phyloP scores from a whole-genome alignment of 2,888 invertebrate species.

The Pyralis farinalis region DNA sequence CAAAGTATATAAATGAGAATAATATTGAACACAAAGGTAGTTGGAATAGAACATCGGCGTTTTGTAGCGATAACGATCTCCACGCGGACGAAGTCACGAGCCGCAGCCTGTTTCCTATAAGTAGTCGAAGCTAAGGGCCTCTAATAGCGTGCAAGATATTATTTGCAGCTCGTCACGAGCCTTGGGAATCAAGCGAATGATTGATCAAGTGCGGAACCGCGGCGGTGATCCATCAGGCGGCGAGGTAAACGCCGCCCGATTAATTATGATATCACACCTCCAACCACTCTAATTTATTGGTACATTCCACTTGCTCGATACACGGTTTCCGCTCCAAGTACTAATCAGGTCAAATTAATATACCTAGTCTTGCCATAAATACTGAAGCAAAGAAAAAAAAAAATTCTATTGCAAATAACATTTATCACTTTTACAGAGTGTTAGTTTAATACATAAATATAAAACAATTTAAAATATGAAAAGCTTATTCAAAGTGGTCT shows the following conservation, averaged over 20 bases:
- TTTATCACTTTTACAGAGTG: no score
- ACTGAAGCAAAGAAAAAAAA: no score
- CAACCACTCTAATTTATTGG: constrained; percentile 27
- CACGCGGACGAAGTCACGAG: no score
- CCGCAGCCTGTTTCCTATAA: neutral
- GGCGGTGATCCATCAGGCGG: constrained; percentile 46
- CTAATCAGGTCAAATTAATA: constrained; percentile 9
- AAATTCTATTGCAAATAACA: no score
- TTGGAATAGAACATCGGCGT: no score
- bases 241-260: neutral
- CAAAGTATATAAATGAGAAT: no score
- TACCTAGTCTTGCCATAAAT: no score
- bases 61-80: no score
- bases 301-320: neutral
- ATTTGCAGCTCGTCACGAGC: constrained; percentile 2
- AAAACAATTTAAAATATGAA: no score
- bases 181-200: constrained; percentile 27
- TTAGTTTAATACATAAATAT: no score
- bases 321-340: constrained; percentile 7
- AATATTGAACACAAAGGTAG: no score
- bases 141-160: constrained; percentile 1
- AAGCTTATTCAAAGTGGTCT: no score
- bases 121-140: neutral
- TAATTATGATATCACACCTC: constrained; percentile 20
- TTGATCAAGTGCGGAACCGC: constrained; percentile 41